phyloP scores from a whole-genome alignment of 2,113 vertebrate genomes.

The Ictalurus punctatus region DNA sequence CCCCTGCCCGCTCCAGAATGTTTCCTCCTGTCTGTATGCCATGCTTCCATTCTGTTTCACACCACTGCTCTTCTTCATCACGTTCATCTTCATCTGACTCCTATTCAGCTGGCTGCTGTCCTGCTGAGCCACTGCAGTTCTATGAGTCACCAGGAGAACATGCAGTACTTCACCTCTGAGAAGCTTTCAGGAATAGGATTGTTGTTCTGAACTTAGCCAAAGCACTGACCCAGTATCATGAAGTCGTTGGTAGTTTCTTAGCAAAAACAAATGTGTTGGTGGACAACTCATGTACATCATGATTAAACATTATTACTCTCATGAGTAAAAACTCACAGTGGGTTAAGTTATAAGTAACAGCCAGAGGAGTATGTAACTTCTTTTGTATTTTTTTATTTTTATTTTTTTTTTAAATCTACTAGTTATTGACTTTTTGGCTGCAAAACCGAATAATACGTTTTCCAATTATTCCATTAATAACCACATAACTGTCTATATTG shows the following conservation, averaged over 20 bases:
- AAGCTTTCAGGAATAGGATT: background rate
- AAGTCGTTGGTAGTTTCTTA: background rate
- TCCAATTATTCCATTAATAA: background rate
- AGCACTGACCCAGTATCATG: background rate
- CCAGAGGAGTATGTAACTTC: background rate
- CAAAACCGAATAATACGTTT: background rate
- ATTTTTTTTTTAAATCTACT: background rate
- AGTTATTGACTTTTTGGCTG: background rate
- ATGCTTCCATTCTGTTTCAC: constrained; percentile 67
- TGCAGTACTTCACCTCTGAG: constrained; percentile 4
- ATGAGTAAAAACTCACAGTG: constrained; percentile 2
- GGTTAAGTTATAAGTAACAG: background rate
- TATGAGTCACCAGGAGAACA: constrained; percentile 38
- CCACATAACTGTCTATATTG: background rate
- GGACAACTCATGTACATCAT: background rate
- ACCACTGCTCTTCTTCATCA: constrained; percentile 57
- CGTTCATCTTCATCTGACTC: constrained; percentile 54
- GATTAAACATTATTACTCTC: background rate
- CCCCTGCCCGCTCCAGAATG: constrained; percentile 74
- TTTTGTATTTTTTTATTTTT: background rate
- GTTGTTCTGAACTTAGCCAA: background rate
- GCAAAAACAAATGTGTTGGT: background rate
- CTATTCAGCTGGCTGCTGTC: constrained; percentile 40
- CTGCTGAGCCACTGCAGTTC: constrained; percentile 28
- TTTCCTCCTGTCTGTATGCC: constrained; percentile 68